Conservation (phyloP, 2,888 invertebrate species). For the Hirtodrosophila alboralis region DNA sequence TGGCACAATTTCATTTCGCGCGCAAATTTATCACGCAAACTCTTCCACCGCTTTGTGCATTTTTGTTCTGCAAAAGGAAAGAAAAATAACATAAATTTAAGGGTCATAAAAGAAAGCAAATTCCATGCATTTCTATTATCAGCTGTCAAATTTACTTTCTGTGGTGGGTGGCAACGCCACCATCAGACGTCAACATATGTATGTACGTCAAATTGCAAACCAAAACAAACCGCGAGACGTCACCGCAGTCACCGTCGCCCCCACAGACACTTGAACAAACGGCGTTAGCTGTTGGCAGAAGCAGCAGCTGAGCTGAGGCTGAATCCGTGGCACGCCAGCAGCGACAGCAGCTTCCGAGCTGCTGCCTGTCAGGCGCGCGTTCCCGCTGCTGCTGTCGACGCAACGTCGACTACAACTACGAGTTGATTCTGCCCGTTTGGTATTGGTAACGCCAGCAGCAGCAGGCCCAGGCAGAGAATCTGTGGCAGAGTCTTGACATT, state of each 20-base stretch:
- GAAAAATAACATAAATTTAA: neutral
- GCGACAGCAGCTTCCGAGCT: slow-evolving; percentile 72
- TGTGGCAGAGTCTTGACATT: slow-evolving; percentile 46
- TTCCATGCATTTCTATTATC: neutral
- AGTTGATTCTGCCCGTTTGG: slow-evolving; percentile 59
- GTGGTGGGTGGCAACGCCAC: slow-evolving; percentile 54
- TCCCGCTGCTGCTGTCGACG: slow-evolving; percentile 61
- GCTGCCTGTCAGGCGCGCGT: slow-evolving; percentile 32
- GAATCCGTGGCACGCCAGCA: slow-evolving; percentile 58
- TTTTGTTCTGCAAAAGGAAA: slow-evolving; percentile 80
- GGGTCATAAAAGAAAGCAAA: neutral
- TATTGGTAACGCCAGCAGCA: slow-evolving; percentile 54
- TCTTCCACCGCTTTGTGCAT: slow-evolving; percentile 82
- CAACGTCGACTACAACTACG: slow-evolving; percentile 62
- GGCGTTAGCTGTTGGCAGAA: slow-evolving; percentile 59
- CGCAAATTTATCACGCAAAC: slow-evolving; percentile 82
- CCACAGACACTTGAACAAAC: slow-evolving; percentile 45
- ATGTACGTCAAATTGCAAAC: slow-evolving; percentile 65
- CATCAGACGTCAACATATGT: slow-evolving; percentile 39
- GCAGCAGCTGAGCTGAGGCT: slow-evolving; percentile 61
- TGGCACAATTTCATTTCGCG: slow-evolving; percentile 82
- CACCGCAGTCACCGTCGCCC: slow-evolving; percentile 34
- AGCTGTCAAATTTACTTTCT: slow-evolving; percentile 8
- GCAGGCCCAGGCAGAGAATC: slow-evolving; percentile 45
- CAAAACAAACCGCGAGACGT: slow-evolving; percentile 72